phyloP scores from a whole-genome alignment of 2,113 vertebrate genomes.

The Penelope pileata region DNA sequence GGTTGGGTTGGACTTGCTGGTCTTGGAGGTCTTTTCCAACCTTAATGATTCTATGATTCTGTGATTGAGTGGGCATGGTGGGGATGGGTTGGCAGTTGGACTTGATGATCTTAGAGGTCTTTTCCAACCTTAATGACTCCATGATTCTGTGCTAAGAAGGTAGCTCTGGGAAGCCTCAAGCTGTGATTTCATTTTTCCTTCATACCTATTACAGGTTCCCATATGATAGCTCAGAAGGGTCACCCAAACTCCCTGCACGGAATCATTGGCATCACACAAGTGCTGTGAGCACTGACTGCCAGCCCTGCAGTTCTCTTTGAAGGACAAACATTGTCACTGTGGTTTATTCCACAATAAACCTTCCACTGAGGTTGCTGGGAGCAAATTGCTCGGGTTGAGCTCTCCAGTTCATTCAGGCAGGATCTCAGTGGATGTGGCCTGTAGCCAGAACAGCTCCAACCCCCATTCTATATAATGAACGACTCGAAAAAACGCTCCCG shows the following conservation, averaged over 20 bases:
- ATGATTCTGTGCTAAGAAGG: neutral
- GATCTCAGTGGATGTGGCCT: neutral
- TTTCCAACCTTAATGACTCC: too few relatives aligned
- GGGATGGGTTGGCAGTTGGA: too few relatives aligned
- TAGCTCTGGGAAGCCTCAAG: neutral
- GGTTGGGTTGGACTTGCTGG: neutral
- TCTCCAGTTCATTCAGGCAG: neutral
- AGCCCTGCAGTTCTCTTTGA: too few relatives aligned
- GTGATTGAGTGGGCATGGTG: too few relatives aligned
- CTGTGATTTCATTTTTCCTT: neutral
- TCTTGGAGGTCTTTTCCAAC: neutral
- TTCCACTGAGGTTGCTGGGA: neutral
- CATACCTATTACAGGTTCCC: neutral
- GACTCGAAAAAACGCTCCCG: neutral
- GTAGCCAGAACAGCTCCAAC: neutral
- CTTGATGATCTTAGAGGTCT: too few relatives aligned
- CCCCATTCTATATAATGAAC: fast-evolving
- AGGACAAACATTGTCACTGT: neutral
- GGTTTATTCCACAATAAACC: neutral
- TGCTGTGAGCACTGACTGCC: neutral
- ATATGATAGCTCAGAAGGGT: neutral
- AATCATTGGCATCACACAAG: neutral
- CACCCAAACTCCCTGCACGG: fast-evolving
- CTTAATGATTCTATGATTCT: too few relatives aligned
- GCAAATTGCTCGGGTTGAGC: fast-evolving